Base-by-base conservation (phyloP, 1,140 invertebrate species). In the Asbolus verrucosus region DNA sequence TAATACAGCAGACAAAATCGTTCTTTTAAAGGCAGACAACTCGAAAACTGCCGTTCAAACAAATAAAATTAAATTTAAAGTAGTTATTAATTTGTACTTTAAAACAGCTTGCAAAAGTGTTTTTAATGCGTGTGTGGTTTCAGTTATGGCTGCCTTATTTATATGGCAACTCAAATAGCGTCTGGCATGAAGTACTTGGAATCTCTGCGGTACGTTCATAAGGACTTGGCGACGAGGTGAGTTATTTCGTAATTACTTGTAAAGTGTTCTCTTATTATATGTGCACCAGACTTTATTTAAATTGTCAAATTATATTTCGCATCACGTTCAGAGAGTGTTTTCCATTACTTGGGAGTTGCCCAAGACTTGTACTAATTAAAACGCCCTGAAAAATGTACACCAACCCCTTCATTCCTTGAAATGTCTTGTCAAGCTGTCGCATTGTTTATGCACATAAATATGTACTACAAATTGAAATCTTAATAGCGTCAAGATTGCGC, bases 131-230 rank as follows among this genome's bases (percentile, higher is more conserved):
- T n/a, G n/a, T 54, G 79, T 76, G 79, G 14, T 85, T 85, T 24
- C 83, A 92, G 88, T 82, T 88, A 90, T 79, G 89, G 89, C 50
- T 89, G 88, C 78, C 82, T 91, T 76, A 86, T 91, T 72, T 90
- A 90, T 77, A 90, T 93, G 81, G 90, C 89, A 39, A 88, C 88
- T 68, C 91, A 94, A 84, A 92, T 94, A 79, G 90, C 92, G 71
- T 89, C 90, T 69, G 93, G 91, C 65, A 94, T 94, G 92, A 93
- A 93, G 81, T 92, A 92, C 81, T 85, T 94, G 79, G 91, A 93
- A 81, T 87, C 87, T 27, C 83, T 91, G 71, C 89, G 89, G 79
- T 90, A 92, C 81, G 88, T 94, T 43, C 91, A 94, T 81, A 84
- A 89, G 73, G 92, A 94, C 83, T 82, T 94, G 72, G 90, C 92